phyloP scores from a whole-genome alignment of 2,888 invertebrate genomes.

The Loripinus fragilis region DNA sequence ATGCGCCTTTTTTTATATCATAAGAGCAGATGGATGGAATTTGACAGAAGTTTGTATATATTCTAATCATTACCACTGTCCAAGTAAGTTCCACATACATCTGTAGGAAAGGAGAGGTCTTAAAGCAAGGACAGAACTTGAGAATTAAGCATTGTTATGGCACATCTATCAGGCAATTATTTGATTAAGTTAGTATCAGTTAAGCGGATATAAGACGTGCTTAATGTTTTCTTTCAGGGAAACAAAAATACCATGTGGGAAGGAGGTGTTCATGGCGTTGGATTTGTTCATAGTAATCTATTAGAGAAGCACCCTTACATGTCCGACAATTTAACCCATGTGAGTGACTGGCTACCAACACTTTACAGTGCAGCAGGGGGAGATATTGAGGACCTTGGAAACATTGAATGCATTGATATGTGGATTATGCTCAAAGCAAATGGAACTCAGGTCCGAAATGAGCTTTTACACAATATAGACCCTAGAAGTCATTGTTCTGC shows the following conservation, averaged over 20 bases:
- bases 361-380: conserved; percentile 88
- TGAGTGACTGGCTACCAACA: conserved; percentile 95
- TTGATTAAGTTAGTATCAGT: no score
- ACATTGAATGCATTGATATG: conserved; percentile 88
- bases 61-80: no score
- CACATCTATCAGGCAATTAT: no score
- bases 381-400: conserved; percentile 49
- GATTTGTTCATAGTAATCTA: conserved; percentile 90
- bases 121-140: no score
- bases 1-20: no score
- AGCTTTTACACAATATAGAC: conserved; percentile 84
- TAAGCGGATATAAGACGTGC: no score
- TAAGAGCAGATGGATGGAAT: no score
- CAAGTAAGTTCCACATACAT: no score
- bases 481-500: conserved; percentile 61
- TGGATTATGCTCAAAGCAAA: conserved; percentile 89
- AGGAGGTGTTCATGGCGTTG: conserved; percentile 92
- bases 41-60: no score
- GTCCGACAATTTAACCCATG: conserved; percentile 89
- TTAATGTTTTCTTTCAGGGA: conserved; percentile 75
- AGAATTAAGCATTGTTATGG: no score
- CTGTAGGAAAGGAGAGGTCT: no score
- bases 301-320: conserved; percentile 86
- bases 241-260: conserved; percentile 84
- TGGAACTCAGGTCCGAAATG: conserved; percentile 86